Percentiles rank a stretch among this genome's conserved stretches.
These are phyloP conservation scores for Octomys mimax DNA, from an alignment of 2,797 vertebrate genomes.

Conservation along the genomic window DNA sequence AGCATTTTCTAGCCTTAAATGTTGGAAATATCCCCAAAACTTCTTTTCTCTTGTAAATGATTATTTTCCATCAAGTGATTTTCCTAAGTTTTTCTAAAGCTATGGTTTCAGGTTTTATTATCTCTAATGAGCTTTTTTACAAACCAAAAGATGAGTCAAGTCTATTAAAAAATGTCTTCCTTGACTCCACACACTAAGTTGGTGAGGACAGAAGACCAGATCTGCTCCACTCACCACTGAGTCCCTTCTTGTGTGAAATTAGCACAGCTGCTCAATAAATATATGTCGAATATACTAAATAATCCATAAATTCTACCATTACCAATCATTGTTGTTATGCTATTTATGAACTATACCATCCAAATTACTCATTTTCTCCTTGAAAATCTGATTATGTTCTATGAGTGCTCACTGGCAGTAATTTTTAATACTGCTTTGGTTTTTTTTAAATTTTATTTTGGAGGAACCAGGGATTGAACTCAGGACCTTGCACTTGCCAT, in stretches of 20 bases:
- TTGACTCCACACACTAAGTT: not conserved
- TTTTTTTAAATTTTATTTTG: too few species aligned
- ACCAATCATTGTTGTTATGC: not conserved
- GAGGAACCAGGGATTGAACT: too few species aligned
- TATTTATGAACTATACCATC: conserved; percentile 14
- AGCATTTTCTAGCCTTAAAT: not conserved
- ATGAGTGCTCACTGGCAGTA: not conserved
- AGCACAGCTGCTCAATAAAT: not conserved
- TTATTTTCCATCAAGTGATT: not conserved
- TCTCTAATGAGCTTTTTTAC: not conserved
- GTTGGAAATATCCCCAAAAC: conserved; percentile 8
- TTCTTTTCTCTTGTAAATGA: not conserved
- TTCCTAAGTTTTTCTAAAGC: conserved; percentile 47
- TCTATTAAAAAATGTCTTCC: not conserved
- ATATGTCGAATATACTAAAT: not conserved
- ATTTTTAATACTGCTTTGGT: not conserved
- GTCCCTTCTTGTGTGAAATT: not conserved
- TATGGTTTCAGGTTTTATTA: conserved; percentile 48
- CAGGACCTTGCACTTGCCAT: too few species aligned
- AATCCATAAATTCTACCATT: conserved; percentile 5
- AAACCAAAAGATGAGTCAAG: not conserved
- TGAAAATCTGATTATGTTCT: not conserved
- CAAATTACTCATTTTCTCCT: conserved; percentile 6
- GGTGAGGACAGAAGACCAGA: not conserved
- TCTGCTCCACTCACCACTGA: not conserved